Percentiles rank a stretch among this genome's conserved stretches.
Conservation (phyloP, 2,797 vertebrate genomes). For the Ibycter americanus region DNA sequence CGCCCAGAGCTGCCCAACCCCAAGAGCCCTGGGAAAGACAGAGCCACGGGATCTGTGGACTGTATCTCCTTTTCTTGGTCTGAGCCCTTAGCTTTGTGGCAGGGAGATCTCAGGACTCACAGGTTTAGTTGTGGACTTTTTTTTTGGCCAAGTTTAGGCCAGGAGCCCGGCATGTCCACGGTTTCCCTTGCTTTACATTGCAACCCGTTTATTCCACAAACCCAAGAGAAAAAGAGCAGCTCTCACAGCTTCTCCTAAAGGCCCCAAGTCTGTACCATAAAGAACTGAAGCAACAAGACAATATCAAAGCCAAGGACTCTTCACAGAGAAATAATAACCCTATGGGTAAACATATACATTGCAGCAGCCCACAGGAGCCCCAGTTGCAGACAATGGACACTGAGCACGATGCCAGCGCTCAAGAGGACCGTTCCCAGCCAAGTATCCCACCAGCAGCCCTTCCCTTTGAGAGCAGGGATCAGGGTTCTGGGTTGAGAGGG, state of each 20-base stretch:
- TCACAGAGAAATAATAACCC: background rate
- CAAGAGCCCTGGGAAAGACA: background rate
- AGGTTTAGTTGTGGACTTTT: background rate
- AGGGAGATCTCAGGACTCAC: background rate
- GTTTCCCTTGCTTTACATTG: background rate
- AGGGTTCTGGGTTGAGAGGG: background rate
- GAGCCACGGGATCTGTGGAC: background rate
- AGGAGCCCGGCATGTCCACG: background rate
- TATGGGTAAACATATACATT: background rate
- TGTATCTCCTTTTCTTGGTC: background rate
- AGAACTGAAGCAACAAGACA: background rate
- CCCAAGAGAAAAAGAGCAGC: background rate
- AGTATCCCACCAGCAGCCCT: background rate
- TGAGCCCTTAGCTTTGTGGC: background rate
- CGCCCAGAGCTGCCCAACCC: background rate
- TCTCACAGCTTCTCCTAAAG: background rate
- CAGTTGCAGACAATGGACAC: background rate
- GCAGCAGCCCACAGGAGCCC: background rate
- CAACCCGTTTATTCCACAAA: background rate
- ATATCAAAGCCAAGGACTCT: background rate
- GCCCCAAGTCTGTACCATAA: background rate
- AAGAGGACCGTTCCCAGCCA: background rate
- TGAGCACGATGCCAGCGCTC: background rate
- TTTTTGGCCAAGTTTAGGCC: background rate
- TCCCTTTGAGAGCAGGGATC: background rate